Base-by-base conservation (phyloP, 2,888 invertebrate genomes). In the Hirtodrosophila cameraria region DNA sequence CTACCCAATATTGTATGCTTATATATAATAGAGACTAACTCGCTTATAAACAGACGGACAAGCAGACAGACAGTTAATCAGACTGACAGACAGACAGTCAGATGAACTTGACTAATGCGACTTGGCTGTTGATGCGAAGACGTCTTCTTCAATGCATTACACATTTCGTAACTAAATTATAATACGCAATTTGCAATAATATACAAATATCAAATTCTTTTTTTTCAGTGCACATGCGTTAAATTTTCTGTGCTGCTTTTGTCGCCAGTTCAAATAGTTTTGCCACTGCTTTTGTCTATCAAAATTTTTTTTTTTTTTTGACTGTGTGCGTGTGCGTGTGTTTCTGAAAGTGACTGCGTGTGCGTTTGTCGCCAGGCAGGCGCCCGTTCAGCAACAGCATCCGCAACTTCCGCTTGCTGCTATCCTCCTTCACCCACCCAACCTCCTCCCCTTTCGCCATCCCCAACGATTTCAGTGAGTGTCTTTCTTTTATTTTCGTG, bases 401-500 rank as follows among this genome's bases (percentile, higher is more conserved):
- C 70, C 50, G 62, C 49, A 52, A 54, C 50, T 48, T 63, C 58
- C 71, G 60, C 35, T 60, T 48, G 36, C 27, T 28, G 11, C 52
- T 7, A 27, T 12, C 31, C 31, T 9, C 16, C 23, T 1, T 7
- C 8, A 16, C 27, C n/a, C n/a, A 52, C 7, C 9, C 20, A n/a
- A 12, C 12, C 13, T 41, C 6, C 30, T 16, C 27, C 20, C 5
- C 11, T 7, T n/a, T n/a, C n/a, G n/a, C 46, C 38, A 23, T 16
- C 9, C 18, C 16, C 8, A 31, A n/a, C n/a, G n/a, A 12, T 20
- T 25, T 33, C 20, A 16, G 36, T 18, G 46, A 35, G 35, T n/a
- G n/a, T 45, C 59, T 75, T 69, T 50, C 63, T 67, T 61, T 80
- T 86, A 81, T 84, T 84, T 84, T 84, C 63, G 64, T 45, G 72